Evolutionary conservation across 2,888 invertebrate genomes (phyloP), one percentile per base, ranked within the genome.

Genomic region (Drosophila basisetae): DNA sequence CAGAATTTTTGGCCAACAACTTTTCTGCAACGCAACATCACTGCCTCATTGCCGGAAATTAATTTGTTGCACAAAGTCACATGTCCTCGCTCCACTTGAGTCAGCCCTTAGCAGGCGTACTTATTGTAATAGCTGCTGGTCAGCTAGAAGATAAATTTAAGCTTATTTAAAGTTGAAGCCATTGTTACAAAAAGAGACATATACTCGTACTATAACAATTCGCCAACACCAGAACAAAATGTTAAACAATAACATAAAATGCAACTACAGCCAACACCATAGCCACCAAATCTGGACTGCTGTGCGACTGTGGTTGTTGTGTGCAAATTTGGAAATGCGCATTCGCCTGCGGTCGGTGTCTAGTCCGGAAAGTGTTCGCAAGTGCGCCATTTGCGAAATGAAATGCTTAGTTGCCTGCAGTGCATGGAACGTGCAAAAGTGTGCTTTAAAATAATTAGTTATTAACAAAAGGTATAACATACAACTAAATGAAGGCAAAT

Each of bases 341-440:
- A 39, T 41, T 25, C 16, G 56, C 41, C 47, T 76, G 68, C 18
- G 47, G 63, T 28, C 25, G 30, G n/a, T 52, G 68, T 53, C 47
- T 30, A 53, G 60, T 22, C 13, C 16, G 30, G 25, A 25, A 50
- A 73, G 56, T 52, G 37, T 37, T 31, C 49, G 52, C 67, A 70
- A 59, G 73, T 62, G 67, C 59, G 54, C 80, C 69, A 80, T 83
- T 86, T 82, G 64, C 67, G 28, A 80, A 82, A 85, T 82, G 68
- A 82, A 85, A 83, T 82, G 73, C 64, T 41, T 39, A 55, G 59
- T 54, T 56, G 39, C 13, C 1, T 13, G 31, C 33, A 33, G 13
- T 22, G 10, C 52, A 28, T 52, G 54, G 18, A 16, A 28, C 47
- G 33, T 41, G 25, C 25, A 16, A 5, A 33, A 16, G 6, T 16